Percentiles rank a stretch among this genome's conserved stretches.
Conservation (phyloP, 2,888 invertebrate species). For the Autographa pulchrina region DNA sequence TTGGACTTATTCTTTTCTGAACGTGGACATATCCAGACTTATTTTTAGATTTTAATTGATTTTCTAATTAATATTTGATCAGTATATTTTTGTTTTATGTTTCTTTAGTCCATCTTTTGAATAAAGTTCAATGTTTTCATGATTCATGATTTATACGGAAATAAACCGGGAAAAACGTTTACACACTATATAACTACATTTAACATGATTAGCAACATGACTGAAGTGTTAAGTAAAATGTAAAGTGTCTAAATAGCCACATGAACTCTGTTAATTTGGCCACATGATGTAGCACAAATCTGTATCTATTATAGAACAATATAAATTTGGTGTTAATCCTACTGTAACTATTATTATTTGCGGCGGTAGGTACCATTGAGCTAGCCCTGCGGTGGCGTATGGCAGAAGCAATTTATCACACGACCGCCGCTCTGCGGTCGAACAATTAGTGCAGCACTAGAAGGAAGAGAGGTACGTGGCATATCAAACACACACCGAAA, state of each 20-base stretch:
- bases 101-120: background rate
- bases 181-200: too few species aligned
- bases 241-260: too few species aligned
- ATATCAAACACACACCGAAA: background rate
- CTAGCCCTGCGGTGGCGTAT: slow-evolving; percentile 40
- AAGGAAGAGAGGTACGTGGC: background rate
- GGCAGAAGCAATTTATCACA: slow-evolving; percentile 55
- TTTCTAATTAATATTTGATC: background rate
- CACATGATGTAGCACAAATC: too few species aligned
- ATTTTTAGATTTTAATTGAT: background rate
- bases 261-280: too few species aligned
- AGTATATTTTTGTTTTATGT: background rate
- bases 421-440: slow-evolving; percentile 55
- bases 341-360: background rate
- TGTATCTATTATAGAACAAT: background rate
- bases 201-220: too few species aligned
- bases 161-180: too few species aligned
- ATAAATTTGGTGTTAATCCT: background rate
- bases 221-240: too few species aligned
- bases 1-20: background rate
- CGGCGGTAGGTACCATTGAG: slow-evolving; percentile 37
- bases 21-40: background rate
- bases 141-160: too few species aligned
- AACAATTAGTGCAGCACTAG: slow-evolving; percentile 56
- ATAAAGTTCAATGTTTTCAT: too few species aligned